Evolutionary conservation across 2,888 invertebrate species (phyloP).

Genomic region (Clivina fossor): DNA sequence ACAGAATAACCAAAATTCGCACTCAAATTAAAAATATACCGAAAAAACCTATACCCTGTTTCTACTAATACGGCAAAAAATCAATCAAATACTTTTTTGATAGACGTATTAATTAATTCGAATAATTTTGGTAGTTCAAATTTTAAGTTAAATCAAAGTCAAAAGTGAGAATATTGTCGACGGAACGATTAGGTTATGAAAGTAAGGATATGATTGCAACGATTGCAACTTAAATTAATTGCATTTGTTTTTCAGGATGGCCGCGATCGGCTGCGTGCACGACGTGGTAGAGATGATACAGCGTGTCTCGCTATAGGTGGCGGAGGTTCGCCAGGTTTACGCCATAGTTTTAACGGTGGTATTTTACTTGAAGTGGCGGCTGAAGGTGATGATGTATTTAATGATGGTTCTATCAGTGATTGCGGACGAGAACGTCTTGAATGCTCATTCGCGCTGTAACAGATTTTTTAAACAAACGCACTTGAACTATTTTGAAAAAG

Average conservation of each 20-base stretch:
- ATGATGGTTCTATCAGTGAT: conserved; percentile 40
- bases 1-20: not conserved
- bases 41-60: conserved; percentile 2
- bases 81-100: too few species aligned
- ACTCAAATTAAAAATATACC: not conserved
- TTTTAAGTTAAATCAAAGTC: not conserved
- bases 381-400: too few species aligned
- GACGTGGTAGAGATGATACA: conserved; percentile 47
- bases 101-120: too few species aligned
- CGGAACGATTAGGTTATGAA: too few species aligned
- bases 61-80: conserved; percentile 11
- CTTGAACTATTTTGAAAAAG: too few species aligned
- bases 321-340: conserved; percentile 47
- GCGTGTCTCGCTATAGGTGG: too few species aligned
- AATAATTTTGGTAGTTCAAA: too few species aligned
- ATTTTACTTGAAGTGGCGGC: conserved; percentile 37
- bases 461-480: conserved; percentile 19
- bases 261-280: conserved; percentile 47
- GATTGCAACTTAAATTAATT: too few species aligned
- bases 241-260: conserved; percentile 14
- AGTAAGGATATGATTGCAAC: too few species aligned
- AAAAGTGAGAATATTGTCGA: not conserved
- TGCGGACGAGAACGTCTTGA: conserved; percentile 45
- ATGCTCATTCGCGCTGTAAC: conserved; percentile 50
- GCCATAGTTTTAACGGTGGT: conserved; percentile 45